These are phyloP conservation scores for Falco novaeseelandiae DNA, from an alignment of 2,797 vertebrate species.

Conservation along the genomic window DNA sequence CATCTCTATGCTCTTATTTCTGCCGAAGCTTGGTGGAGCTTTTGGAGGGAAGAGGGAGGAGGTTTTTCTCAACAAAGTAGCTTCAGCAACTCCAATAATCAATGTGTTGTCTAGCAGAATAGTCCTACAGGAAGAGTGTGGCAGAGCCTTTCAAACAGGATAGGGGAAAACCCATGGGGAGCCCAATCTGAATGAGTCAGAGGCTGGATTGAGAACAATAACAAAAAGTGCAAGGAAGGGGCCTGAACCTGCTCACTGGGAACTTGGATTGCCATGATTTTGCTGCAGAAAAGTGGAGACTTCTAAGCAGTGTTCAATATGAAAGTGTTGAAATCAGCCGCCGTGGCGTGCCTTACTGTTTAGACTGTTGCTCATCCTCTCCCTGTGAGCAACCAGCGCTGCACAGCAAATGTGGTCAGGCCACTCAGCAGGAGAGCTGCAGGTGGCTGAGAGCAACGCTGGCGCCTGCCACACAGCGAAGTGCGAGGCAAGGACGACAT, in stretches of 20 bases:
- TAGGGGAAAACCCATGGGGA: neutral
- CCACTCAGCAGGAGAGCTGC: neutral
- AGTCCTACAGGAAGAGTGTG: neutral
- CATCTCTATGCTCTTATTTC: neutral
- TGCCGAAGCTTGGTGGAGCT: neutral
- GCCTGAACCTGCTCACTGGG: neutral
- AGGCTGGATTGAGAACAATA: neutral
- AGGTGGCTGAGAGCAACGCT: neutral
- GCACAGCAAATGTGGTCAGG: neutral
- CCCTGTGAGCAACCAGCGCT: neutral
- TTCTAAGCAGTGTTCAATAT: neutral
- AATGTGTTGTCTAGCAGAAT: neutral
- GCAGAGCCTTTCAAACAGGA: neutral
- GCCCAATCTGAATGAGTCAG: neutral
- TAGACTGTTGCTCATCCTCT: neutral
- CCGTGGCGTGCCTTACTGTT: neutral
- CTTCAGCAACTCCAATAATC: neutral
- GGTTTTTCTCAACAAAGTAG: neutral
- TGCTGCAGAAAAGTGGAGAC: neutral
- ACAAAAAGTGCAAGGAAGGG: neutral
- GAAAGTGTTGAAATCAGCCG: neutral
- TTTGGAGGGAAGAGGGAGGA: neutral
- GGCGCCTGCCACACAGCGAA: accelerated
- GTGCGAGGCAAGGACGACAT: neutral
- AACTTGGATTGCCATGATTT: neutral